Base-by-base conservation (phyloP, 2,797 vertebrate genomes). In the Clarias platycephalus region DNA sequence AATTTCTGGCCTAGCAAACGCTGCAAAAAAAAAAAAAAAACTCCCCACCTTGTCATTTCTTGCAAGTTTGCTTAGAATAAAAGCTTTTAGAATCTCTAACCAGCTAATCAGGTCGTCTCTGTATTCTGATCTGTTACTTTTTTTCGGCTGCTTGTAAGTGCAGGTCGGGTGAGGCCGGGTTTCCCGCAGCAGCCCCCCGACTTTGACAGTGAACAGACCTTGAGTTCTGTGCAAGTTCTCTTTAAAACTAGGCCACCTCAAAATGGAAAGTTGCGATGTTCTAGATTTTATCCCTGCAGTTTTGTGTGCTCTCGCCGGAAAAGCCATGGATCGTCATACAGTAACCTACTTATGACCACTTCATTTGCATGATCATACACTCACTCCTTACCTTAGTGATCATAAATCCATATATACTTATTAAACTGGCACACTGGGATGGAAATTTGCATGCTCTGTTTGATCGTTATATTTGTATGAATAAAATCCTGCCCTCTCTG, bases 171-270 rank as follows among this genome's bases (percentile, higher is more conserved):
- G 49, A 40, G 44, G 75, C 66, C 31, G 74, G 83, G 49, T 44
- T 44, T 40, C 71, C 81, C 71, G 60, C 72, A 83, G 71, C 40
- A 84, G 80, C 57, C 60, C 40, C 18, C 67, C 22, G 74, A 15
- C 57, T 62, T 15, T 40, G 57, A 68, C 37, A 77, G 40, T 82
- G 22, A 66, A 58, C 66, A 71, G 81, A 86, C 80, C 80, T 87
- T 87, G 72, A 83, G 83, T 85, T 85, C 71, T 67, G 66, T 28
- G 63, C 31, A 62, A 78, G 77, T 82, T 83, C 49, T 68, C 49
- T 82, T 9, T 78, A 60, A 84, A 89, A 86, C 75, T 87, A 88
- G 88, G 87, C 78, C 85, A 86, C 34, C 87, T 88, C 68, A 66
- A 81, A 80, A 88, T 49, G 82, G 68, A 86, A 85, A 76, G 64